Percentiles rank a stretch among this genome's conserved stretches.
phyloP scores from a whole-genome alignment of 2,888 invertebrate species.

The Diarsia brunnea region DNA sequence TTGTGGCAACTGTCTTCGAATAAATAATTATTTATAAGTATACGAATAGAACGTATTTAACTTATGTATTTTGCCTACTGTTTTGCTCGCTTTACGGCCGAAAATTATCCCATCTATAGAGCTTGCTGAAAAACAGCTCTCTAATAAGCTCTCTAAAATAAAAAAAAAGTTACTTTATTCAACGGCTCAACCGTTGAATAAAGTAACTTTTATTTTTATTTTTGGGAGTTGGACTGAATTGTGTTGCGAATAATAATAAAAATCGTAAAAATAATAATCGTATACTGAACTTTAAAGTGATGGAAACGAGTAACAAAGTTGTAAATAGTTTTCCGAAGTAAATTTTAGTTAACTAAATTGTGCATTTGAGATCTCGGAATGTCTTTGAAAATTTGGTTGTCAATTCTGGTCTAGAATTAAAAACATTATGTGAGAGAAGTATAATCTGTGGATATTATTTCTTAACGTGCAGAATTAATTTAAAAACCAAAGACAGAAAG shows the following conservation, averaged over 20 bases:
- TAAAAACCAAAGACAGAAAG: neutral
- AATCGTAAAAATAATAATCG: too few species aligned
- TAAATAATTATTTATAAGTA: too few species aligned
- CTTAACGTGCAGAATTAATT: neutral
- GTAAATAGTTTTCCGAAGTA: conserved; percentile 38
- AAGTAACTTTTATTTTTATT: too few species aligned
- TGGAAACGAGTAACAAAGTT: conserved; percentile 42
- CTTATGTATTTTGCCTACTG: neutral
- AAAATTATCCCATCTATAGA: neutral
- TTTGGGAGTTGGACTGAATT: too few species aligned
- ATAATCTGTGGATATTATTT: neutral
- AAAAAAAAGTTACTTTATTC: too few species aligned
- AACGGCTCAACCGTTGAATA: too few species aligned
- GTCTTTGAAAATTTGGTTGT: conserved; percentile 10
- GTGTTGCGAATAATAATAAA: too few species aligned
- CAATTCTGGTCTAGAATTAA: conserved; percentile 17
- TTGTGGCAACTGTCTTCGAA: neutral
- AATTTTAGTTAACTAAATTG: conserved; percentile 42
- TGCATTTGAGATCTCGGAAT: conserved; percentile 8
- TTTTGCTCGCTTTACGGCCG: neutral
- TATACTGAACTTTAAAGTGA: conserved; percentile 13
- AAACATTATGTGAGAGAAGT: neutral
- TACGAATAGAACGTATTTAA: too few species aligned
- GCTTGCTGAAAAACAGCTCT: too few species aligned
- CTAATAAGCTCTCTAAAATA: too few species aligned